Evolutionary conservation across 2,888 invertebrate genomes (phyloP).

Genomic region (Conchocele bisecta): DNA sequence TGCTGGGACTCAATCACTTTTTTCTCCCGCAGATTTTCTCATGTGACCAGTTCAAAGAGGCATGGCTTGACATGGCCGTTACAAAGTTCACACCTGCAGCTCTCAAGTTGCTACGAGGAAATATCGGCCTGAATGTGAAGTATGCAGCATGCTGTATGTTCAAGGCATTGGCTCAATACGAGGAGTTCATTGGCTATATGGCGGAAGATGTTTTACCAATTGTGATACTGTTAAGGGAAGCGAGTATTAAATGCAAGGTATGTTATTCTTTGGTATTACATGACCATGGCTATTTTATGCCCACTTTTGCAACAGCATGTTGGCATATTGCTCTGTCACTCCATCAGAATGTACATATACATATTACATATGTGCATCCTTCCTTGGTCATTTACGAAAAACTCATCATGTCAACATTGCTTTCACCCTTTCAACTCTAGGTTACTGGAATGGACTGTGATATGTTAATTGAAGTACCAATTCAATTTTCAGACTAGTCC

Average conservation of each 20-base stretch:
- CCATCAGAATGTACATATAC: too few relatives aligned
- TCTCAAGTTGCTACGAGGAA: conserved; percentile 52
- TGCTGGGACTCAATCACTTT: neutral
- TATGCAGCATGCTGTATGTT: conserved; percentile 69
- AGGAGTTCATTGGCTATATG: conserved; percentile 49
- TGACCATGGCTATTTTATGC: too few relatives aligned
- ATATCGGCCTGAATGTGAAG: conserved; percentile 59
- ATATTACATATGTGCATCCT: too few relatives aligned
- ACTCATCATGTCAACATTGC: too few relatives aligned
- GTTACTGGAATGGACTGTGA: too few relatives aligned
- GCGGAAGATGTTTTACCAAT: conserved; percentile 56
- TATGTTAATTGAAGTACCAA: too few relatives aligned
- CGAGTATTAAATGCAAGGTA: conserved; percentile 65
- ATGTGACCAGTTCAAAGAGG: conserved; percentile 28
- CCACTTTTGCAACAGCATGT: too few relatives aligned
- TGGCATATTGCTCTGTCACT: too few relatives aligned
- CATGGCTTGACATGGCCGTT: conserved; percentile 51
- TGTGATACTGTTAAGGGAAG: conserved; percentile 48
- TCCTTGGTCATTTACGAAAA: too few relatives aligned
- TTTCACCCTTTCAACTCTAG: too few relatives aligned
- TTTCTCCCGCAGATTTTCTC: conserved; percentile 50
- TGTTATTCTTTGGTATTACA: too few relatives aligned
- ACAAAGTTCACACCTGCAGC: conserved; percentile 45
- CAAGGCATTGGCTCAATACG: conserved; percentile 53
- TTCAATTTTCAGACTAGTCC: too few relatives aligned